Evolutionary conservation across 2,888 invertebrate genomes (phyloP).

Genomic region (Acrocyrtus sp.): DNA sequence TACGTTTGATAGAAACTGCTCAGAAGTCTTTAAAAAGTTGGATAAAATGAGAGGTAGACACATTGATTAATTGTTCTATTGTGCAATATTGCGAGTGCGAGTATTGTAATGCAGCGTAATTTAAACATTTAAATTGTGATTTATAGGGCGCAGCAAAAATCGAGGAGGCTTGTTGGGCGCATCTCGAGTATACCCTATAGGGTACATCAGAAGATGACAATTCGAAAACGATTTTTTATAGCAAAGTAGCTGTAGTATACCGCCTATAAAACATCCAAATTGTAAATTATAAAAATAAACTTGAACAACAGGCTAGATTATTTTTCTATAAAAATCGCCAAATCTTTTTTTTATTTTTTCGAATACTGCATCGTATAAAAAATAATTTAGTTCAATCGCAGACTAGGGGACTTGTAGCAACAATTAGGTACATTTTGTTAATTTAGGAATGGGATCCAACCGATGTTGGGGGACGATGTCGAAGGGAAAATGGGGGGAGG

Average conservation of each 20-base stretch:
- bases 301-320: background rate
- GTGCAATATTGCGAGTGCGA: background rate
- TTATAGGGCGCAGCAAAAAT: slow-evolving; percentile 6
- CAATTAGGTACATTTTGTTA: too few relatives aligned
- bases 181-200: slow-evolving; percentile 3
- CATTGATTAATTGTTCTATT: background rate
- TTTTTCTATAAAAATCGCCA: slow-evolving; percentile 8
- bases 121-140: too few relatives aligned
- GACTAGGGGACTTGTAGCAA: slow-evolving; percentile 11
- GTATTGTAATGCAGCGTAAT: too few relatives aligned
- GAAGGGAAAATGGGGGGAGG: background rate
- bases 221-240: too few relatives aligned
- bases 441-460: background rate
- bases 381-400: slow-evolving; percentile 19
- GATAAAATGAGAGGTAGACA: slow-evolving; percentile 37
- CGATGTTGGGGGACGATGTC: background rate
- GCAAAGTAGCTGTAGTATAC: too few relatives aligned
- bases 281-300: background rate
- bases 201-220: slow-evolving; percentile 13
- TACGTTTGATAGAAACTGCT: slow-evolving; percentile 28
- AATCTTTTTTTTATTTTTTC: slow-evolving; percentile 31
- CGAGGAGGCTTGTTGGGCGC: background rate
- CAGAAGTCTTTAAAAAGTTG: slow-evolving; percentile 37
- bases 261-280: background rate
- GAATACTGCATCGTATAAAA: slow-evolving; percentile 23